phyloP scores from a whole-genome alignment of 2,113 vertebrate genomes.

The Saccopteryx leptura region DNA sequence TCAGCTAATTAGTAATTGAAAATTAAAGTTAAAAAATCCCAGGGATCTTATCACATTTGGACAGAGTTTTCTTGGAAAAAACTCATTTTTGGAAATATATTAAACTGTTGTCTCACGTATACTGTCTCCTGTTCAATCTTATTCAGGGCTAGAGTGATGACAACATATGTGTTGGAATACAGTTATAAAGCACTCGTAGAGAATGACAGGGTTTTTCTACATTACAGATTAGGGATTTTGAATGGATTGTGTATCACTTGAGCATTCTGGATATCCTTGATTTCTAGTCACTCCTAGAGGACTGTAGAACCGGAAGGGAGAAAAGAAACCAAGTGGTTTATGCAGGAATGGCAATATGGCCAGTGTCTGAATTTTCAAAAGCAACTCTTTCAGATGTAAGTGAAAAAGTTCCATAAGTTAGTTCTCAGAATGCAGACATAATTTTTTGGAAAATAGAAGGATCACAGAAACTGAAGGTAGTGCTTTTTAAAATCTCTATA shows the following conservation, averaged over 20 bases:
- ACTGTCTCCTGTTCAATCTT: slow-evolving; percentile 81
- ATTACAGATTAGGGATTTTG: slow-evolving; percentile 59
- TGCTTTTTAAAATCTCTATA: slow-evolving; percentile 75
- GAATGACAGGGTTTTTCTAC: slow-evolving; percentile 78
- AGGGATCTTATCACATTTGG: slow-evolving; percentile 75
- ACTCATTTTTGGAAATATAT: slow-evolving; percentile 84
- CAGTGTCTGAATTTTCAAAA: slow-evolving; percentile 63
- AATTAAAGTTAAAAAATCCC: slow-evolving; percentile 77
- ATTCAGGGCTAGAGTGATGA: slow-evolving; percentile 76
- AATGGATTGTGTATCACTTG: slow-evolving; percentile 66
- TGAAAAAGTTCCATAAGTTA: background rate
- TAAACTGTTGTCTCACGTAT: slow-evolving; percentile 83
- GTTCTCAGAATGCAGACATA: slow-evolving; percentile 30
- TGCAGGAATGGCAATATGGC: slow-evolving; percentile 60
- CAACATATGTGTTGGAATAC: slow-evolving; percentile 75
- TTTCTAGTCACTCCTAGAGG: slow-evolving; percentile 75
- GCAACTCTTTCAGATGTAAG: slow-evolving; percentile 71
- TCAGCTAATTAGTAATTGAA: background rate
- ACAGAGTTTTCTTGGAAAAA: slow-evolving; percentile 83
- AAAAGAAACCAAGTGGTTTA: slow-evolving; percentile 70
- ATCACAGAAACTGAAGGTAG: slow-evolving; percentile 12
- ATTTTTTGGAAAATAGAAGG: slow-evolving; percentile 65
- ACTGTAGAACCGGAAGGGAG: slow-evolving; percentile 65
- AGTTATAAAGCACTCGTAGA: slow-evolving; percentile 77
- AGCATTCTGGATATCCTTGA: slow-evolving; percentile 59